These are phyloP conservation scores for Aphodius granarius DNA, from an alignment of 2,888 invertebrate genomes.

Conservation along the genomic window DNA sequence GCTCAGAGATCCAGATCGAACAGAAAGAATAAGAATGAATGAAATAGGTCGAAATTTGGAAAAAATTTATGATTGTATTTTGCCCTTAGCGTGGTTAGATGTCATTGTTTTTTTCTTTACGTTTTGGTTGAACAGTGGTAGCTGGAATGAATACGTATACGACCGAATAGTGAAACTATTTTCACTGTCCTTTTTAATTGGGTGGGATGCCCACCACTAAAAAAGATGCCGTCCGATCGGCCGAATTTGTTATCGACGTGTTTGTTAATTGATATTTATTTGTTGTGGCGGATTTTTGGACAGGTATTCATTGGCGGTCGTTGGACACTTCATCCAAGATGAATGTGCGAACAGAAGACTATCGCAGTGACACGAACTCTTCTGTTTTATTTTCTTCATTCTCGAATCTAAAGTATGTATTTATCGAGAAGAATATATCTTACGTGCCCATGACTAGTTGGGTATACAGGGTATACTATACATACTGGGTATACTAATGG, in stretches of 20 bases:
- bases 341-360: background rate
- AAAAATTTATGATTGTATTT: constrained; percentile 1
- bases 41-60: constrained; percentile 5
- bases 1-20: constrained; percentile 5
- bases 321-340: background rate
- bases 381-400: background rate
- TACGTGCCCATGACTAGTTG: too few relatives aligned
- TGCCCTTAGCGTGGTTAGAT: background rate
- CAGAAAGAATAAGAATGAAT: constrained; percentile 8
- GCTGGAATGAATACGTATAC: background rate
- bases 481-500: too few relatives aligned
- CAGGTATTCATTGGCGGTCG: background rate
- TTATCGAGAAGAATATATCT: background rate
- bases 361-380: background rate
- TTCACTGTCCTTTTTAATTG: constrained; percentile 5
- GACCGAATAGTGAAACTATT: background rate
- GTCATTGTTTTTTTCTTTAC: background rate
- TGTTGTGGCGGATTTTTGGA: constrained; percentile 3
- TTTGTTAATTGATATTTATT: constrained; percentile 10
- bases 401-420: background rate
- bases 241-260: constrained; percentile 10
- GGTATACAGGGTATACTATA: too few relatives aligned
- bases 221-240: background rate
- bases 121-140: background rate
- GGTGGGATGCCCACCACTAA: background rate